Evolutionary conservation across 64 coral and sea anemone species (phyloP).

Genomic region (Exaiptasia diaphana): DNA sequence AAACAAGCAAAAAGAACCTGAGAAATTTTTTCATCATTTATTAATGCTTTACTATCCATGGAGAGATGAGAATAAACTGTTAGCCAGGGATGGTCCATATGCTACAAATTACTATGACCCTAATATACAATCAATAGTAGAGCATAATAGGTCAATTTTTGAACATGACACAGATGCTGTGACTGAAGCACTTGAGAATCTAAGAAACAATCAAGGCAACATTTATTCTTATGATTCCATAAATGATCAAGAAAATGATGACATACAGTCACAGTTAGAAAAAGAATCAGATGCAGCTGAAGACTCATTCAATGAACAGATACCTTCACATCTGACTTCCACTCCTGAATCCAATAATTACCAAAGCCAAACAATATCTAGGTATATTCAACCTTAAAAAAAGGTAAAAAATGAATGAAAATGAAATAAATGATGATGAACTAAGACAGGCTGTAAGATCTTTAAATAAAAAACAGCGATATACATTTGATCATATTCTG

Average conservation of each 20-base stretch:
- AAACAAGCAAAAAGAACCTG: slow-evolving; percentile 39
- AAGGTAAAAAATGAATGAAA: slow-evolving; percentile 7
- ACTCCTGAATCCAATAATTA: not conserved
- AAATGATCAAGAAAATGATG: slow-evolving; percentile 60
- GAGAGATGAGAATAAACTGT: slow-evolving; percentile 20
- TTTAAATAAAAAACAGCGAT: not conserved
- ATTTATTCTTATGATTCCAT: slow-evolving; percentile 34
- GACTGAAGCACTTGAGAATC: slow-evolving; percentile 8
- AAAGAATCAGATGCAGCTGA: not conserved
- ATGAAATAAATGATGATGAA: slow-evolving; percentile 18
- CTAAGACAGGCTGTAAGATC: slow-evolving; percentile 27
- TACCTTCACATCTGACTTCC: not conserved
- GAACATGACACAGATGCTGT: not conserved
- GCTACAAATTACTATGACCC: slow-evolving; percentile 1
- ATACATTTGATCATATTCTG: not conserved
- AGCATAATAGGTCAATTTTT: not conserved
- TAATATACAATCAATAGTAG: not conserved
- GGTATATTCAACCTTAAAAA: not conserved
- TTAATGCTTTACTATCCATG: slow-evolving; percentile 39
- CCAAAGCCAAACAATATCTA: not conserved
- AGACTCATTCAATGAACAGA: slow-evolving; percentile 50
- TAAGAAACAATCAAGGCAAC: not conserved
- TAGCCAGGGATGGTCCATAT: not conserved
- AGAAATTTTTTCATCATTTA: slow-evolving; percentile 20
- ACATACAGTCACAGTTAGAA: slow-evolving; percentile 20